These are phyloP conservation scores for Cynoglossus semilaevis DNA, from an alignment of 2,113 vertebrate species.

Conservation along the genomic window DNA sequence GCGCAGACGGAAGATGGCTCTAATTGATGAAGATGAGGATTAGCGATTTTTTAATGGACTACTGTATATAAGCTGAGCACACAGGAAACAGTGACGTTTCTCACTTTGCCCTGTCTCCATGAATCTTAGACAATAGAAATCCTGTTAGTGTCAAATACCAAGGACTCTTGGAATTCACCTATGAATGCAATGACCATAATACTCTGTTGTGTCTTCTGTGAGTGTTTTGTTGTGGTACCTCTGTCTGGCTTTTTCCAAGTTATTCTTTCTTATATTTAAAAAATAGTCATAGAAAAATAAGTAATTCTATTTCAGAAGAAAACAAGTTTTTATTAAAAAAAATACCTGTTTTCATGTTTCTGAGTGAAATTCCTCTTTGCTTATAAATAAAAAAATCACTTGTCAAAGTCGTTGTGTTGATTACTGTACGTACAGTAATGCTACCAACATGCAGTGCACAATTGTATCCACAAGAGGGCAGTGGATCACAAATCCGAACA, in stretches of 20 bases:
- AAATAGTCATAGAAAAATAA: too few species aligned
- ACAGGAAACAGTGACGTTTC: constrained; percentile 6
- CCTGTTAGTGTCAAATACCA: constrained; percentile 21
- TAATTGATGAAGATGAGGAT: constrained; percentile 79
- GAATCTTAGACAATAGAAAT: constrained; percentile 4
- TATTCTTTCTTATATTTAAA: too few species aligned
- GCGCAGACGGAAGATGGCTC: constrained; percentile 76
- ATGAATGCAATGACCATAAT: neutral
- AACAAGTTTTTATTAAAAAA: too few species aligned
- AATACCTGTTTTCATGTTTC: neutral
- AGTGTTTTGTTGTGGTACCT: too few species aligned
- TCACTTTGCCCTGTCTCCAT: neutral
- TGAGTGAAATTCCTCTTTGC: constrained; percentile 1
- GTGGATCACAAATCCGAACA: too few species aligned
- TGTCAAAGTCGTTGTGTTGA: constrained; percentile 1
- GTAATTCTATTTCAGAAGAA: too few species aligned
- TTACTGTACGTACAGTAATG: too few species aligned
- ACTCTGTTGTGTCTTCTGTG: neutral
- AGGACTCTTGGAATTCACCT: constrained; percentile 5
- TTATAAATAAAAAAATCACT: constrained; percentile 37
- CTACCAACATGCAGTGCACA: constrained; percentile 7
- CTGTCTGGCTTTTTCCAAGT: too few species aligned
- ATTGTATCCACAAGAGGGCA: constrained; percentile 52
- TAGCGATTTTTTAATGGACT: constrained; percentile 46
- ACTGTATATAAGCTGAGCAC: constrained; percentile 13